phyloP scores from a whole-genome alignment of 2,888 invertebrate genomes.

The Tinea semifulvella region DNA sequence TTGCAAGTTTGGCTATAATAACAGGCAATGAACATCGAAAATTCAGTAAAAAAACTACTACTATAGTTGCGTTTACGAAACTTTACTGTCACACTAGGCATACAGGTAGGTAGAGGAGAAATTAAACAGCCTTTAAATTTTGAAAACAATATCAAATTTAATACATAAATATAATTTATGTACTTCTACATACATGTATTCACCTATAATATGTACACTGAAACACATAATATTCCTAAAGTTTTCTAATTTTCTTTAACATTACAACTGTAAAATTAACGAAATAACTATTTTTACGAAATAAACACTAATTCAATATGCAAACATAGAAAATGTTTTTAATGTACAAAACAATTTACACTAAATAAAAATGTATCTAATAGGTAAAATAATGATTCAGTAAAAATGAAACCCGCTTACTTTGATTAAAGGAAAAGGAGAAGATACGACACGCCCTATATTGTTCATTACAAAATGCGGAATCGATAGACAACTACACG shows the following conservation, averaged over 20 bases:
- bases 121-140: conserved; percentile 56
- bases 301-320: conserved; percentile 37
- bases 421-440: too few relatives aligned
- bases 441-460: too few relatives aligned
- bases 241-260: conserved; percentile 43
- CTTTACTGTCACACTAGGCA: too few relatives aligned
- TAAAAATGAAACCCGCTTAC: too few relatives aligned
- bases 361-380: conserved; percentile 20
- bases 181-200: conserved; percentile 63
- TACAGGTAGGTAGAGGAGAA: conserved; percentile 22
- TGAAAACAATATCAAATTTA: conserved; percentile 68
- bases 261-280: conserved; percentile 47
- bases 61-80: too few relatives aligned
- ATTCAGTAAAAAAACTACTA: too few relatives aligned
- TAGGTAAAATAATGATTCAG: too few relatives aligned
- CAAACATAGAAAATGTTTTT: conserved; percentile 37
- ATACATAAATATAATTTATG: conserved; percentile 67
- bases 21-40: too few relatives aligned
- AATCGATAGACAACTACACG: too few relatives aligned
- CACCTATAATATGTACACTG: conserved; percentile 62
- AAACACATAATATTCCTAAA: conserved; percentile 59
- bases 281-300: conserved; percentile 27
- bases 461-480: too few relatives aligned
- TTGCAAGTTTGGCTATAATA: too few relatives aligned
- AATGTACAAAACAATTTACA: conserved; percentile 51